Conservation (phyloP, 2,113 vertebrate genomes). For the Salminus brasiliensis region DNA sequence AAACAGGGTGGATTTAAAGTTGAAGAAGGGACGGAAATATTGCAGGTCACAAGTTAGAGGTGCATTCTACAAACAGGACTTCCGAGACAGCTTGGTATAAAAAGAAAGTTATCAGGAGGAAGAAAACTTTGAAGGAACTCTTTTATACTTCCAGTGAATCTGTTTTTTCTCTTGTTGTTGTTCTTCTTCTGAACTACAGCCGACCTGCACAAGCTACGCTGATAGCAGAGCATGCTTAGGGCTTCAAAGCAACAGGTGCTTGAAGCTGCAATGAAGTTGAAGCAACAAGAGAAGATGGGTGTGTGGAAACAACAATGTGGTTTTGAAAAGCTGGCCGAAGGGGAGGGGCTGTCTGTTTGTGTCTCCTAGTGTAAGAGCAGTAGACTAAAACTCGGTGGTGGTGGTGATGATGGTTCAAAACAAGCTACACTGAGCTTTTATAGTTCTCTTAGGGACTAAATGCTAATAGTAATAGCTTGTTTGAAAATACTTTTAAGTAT, state of each 20-base stretch:
- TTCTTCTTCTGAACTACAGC: background rate
- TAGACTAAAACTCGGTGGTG: background rate
- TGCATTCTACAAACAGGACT: background rate
- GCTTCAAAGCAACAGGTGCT: background rate
- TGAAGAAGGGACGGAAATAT: slow-evolving; percentile 11
- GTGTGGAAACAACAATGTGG: background rate
- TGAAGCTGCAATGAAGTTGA: no score
- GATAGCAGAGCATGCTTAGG: background rate
- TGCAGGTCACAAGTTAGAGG: slow-evolving; percentile 3
- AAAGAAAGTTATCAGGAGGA: background rate
- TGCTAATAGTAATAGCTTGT: no score
- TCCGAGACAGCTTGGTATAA: background rate
- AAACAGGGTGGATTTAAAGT: slow-evolving; percentile 1
- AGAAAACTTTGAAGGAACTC: no score
- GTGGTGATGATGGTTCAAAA: background rate
- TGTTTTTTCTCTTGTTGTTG: background rate
- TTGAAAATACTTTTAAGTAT: no score
- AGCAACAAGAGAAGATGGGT: no score
- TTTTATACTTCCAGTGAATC: no score
- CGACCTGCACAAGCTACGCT: background rate
- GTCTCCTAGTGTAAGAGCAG: background rate
- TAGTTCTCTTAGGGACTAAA: background rate
- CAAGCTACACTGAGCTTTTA: background rate
- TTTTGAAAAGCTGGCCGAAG: background rate
- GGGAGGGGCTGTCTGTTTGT: background rate